Base-by-base conservation (phyloP, 2,888 invertebrate genomes). In the Selenia dentaria region DNA sequence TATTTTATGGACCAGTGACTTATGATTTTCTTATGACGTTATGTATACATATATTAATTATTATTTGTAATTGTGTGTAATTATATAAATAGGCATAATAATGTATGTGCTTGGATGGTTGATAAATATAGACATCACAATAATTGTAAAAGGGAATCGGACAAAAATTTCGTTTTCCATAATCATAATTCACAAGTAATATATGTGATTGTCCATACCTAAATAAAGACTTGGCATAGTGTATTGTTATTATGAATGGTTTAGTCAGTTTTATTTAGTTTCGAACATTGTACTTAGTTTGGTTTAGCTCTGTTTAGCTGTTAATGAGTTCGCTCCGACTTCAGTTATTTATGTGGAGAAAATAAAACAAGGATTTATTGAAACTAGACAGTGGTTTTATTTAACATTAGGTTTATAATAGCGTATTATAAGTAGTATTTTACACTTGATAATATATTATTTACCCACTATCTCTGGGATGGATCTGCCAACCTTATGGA, bases 311-410 rank as follows among this genome's bases (percentile, higher is more conserved):
- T 66, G 27, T 22, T 9, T 74, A 57, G 67, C 34, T 46, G 43
- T 38, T 73, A 72, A 62, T 51, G 54, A 52, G 52, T 69, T 67
- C 59, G 64, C 72, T 82, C 79, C 78, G 70, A 70, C 66, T 73
- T 76, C 80, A 78, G 83, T 77, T 85, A 87, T 87, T 86, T 86
- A 87, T 88, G 84, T 85, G 79, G 72, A 80, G 70, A 84, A 76
- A 85, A 86, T 85, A 82, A 86, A 75, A 74, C 74, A 72, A 83
- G 75, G 76, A 74, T 77, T 79, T 77, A 76, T 75, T 75, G 79
- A 67, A 78, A 71, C 58, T 65, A 70, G 50, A 59, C 37, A 41
- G 48, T 50, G 65, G 70, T 78, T 86, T 88, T 63, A 74, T 72
- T 65, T 16, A 2, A 16, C 2, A 2, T 16, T 16, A 4, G 4